Base-by-base conservation (phyloP, 2,888 invertebrate species). In the Hirtodrosophila confusa region DNA sequence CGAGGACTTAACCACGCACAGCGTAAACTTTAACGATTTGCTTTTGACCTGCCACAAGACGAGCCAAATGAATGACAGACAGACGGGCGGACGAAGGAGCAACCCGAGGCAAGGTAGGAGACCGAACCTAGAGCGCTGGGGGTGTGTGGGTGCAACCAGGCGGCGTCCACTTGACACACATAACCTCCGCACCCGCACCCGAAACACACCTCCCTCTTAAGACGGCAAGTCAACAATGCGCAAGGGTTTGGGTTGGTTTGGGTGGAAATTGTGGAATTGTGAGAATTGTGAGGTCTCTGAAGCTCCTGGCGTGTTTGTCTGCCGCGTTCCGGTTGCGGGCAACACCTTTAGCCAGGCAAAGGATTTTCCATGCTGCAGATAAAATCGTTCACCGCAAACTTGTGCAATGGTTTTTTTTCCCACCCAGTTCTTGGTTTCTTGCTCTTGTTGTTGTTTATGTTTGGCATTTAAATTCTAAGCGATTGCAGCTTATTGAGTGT, bases 161-260 rank as follows among this genome's bases (percentile, higher is more conserved):
- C 70, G 69, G 60, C 48, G 47, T 57, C 72, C 84, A 86, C 84
- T 85, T 85, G 84, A 85, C 84, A 85, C 73, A 84, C 78, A 80
- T 78, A 76, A 62, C 66, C 31, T 31, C 61, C 31, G 23, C 54
- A 2, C 41, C 3, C 11, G 2, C 29, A 3, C 33, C 10, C 4
- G 3, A 31, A 4, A 23, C 27, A 27, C 23, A 17, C 10, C 12
- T 24, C 40, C 23, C 54, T 9, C 61, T 54, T 58, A 85, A 79
- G 78, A 66, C 62, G 73, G 60, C 75, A 67, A 75, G 84, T 78
- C 76, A 78, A 83, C 84, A 83, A 71, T 78, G 78, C 66, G 69
- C 62, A 41, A 54, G 58, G 69, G 55, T 62, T 62, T 39, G 43
- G 47, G 23, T 40, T 45, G 45, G 54, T 4, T 58, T 12, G 35